Conservation (phyloP, 1,140 invertebrate genomes). For the Cyclina sinensis region DNA sequence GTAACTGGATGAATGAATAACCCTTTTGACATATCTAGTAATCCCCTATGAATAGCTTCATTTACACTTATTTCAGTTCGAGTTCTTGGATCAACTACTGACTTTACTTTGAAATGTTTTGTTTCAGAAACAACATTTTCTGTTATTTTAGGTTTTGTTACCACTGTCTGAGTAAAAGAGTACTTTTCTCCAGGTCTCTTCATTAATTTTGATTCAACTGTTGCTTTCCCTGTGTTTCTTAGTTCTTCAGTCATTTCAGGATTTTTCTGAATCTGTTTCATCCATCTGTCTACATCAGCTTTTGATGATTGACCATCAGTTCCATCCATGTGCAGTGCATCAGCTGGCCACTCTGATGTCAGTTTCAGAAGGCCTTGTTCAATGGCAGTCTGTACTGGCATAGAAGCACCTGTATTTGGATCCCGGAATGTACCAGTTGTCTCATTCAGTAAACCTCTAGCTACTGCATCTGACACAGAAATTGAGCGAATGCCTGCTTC, state of each 20-base stretch:
- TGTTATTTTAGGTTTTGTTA: slow-evolving; percentile 80
- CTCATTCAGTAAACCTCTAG: slow-evolving; percentile 92
- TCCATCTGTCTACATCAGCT: slow-evolving; percentile 67
- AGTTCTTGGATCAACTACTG: slow-evolving; percentile 93
- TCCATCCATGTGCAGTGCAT: slow-evolving; percentile 88
- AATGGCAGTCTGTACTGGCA: slow-evolving; percentile 94
- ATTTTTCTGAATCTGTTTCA: slow-evolving; percentile 66
- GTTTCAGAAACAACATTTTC: slow-evolving; percentile 81
- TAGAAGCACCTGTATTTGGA: slow-evolving; percentile 91
- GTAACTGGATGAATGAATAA: slow-evolving; percentile 92
- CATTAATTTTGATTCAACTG: slow-evolving; percentile 78
- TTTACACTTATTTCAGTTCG: slow-evolving; percentile 93
- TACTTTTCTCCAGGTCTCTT: slow-evolving; percentile 78
- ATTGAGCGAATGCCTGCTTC: slow-evolving; percentile 85
- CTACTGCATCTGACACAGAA: slow-evolving; percentile 93
- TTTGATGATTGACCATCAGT: slow-evolving; percentile 42
- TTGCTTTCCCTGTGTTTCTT: slow-evolving; percentile 60
- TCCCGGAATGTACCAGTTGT: slow-evolving; percentile 93
- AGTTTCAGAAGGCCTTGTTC: slow-evolving; percentile 92
- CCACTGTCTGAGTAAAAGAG: slow-evolving; percentile 81
- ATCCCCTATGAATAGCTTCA: slow-evolving; percentile 90
- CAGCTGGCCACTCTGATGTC: slow-evolving; percentile 92
- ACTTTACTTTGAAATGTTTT: slow-evolving; percentile 85
- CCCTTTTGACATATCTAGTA: slow-evolving; percentile 89
- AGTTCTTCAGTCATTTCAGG: slow-evolving; percentile 51